Evolutionary conservation across 1,140 invertebrate species (phyloP).

Genomic region (Drosophila santomea): DNA sequence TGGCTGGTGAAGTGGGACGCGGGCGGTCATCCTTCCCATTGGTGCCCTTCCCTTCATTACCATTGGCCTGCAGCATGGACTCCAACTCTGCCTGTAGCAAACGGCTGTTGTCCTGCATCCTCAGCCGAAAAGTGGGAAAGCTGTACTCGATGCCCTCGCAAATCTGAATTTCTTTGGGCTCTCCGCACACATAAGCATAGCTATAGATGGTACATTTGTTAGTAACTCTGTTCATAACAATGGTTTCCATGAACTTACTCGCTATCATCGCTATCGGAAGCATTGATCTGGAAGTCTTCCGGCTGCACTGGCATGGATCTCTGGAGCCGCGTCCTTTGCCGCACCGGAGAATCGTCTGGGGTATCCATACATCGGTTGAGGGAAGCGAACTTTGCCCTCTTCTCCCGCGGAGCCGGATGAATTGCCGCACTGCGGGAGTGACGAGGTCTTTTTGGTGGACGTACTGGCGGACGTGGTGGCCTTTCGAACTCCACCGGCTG

Average conservation of each 20-base stretch:
- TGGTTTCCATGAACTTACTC: constrained; percentile 37
- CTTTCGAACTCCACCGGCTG: constrained; percentile 80
- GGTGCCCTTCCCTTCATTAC: not conserved
- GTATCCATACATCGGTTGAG: constrained; percentile 26
- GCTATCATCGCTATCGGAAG: constrained; percentile 53
- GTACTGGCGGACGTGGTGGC: constrained; percentile 74
- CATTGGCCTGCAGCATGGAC: constrained; percentile 57
- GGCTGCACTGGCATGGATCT: constrained; percentile 11
- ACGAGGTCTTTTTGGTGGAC: constrained; percentile 77
- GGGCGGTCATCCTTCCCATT: not conserved
- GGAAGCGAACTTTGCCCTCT: constrained; percentile 68
- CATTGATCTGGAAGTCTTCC: constrained; percentile 21
- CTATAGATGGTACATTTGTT: constrained; percentile 14
- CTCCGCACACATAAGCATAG: constrained; percentile 71
- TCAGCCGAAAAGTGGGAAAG: constrained; percentile 79
- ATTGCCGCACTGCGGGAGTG: constrained; percentile 70
- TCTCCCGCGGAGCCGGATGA: constrained; percentile 69
- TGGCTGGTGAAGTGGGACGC: constrained; percentile 8
- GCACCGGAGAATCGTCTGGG: constrained; percentile 12
- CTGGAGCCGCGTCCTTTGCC: constrained; percentile 20
- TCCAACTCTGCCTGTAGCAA: constrained; percentile 61
- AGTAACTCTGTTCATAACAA: not conserved
- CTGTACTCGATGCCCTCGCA: constrained; percentile 82
- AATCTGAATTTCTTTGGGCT: constrained; percentile 67
- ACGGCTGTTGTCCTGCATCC: constrained; percentile 70